Base-by-base conservation (phyloP, 2,113 vertebrate genomes). In the Myodes glareolus region DNA sequence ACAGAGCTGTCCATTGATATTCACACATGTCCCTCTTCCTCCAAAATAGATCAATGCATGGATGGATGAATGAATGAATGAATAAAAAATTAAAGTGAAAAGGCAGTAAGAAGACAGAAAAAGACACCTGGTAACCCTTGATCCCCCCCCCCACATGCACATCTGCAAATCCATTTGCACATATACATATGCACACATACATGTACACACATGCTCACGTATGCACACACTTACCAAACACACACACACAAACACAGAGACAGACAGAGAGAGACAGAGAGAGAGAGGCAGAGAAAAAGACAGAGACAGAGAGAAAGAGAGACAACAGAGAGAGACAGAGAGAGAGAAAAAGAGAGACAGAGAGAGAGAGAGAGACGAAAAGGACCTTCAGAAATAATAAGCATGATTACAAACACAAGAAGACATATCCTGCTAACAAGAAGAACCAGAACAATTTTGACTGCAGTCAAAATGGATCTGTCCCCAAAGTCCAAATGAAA, bases 401-500 rank as follows among this genome's bases (percentile, higher is more conserved):
- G 52, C 39, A 84, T 45, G 2, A 16, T 11, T 31, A 45, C 86
- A 9, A 8, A 73, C 45, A 88, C 77, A 47, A 9, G 7, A 73
- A 61, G 19, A 21, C 2, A 33, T 65, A 11, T 68, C 10, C 25
- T 63, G 6, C 1, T 1, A 84, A 67, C 47, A 86, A 77, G 0
- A 86, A 23, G 31, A 72, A 94, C n/a, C 76, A 33, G 63, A 58
- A 52, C 47, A n/a, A 2, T 33, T 55, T 50, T 21, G 58, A 19
- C 52, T 82, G 47, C 89, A 95, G 67, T 94, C 90, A 94, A 80
- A 55, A 17, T 84, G 31, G 75, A 47, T 82, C 36, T 75, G 91
- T 98, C 95, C 96, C 95, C 33, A 78, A 97, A 95, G 96, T 90
- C 80, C 81, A 91, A 93, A 80, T 97, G 88, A 98, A 96, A 98